Evolutionary conservation across 2,797 vertebrate genomes (phyloP).

Genomic region (Sebastes hubbsi): DNA sequence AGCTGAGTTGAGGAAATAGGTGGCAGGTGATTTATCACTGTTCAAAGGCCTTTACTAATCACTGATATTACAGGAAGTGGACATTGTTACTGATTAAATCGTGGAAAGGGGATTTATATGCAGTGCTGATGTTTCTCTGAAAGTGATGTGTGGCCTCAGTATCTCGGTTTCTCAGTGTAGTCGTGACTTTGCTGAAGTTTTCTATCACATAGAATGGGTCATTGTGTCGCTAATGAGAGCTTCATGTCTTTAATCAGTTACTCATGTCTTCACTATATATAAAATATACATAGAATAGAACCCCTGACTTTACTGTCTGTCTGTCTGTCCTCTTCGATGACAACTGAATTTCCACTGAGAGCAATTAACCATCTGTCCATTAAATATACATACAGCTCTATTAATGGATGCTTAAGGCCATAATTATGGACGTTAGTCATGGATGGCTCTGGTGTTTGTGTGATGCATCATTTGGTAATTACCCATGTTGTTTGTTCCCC

Average conservation of each 20-base stretch:
- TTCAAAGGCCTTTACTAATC: slow-evolving; percentile 5
- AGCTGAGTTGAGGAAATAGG: neutral
- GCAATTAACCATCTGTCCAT: slow-evolving; percentile 62
- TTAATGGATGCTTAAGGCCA: slow-evolving; percentile 54
- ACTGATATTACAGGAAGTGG: slow-evolving; percentile 4
- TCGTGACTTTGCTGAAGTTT: neutral
- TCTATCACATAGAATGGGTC: slow-evolving; percentile 11
- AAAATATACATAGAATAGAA: neutral
- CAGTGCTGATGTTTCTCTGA: slow-evolving; percentile 4
- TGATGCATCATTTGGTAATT: slow-evolving; percentile 67
- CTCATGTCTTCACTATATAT: slow-evolving; percentile 3
- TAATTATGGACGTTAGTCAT: slow-evolving; percentile 64
- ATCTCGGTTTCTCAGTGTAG: neutral
- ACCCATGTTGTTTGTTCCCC: slow-evolving; percentile 57
- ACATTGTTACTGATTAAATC: slow-evolving; percentile 15
- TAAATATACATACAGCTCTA: slow-evolving; percentile 62
- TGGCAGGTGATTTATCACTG: neutral
- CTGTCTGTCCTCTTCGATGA: slow-evolving; percentile 16
- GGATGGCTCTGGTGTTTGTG: slow-evolving; percentile 43
- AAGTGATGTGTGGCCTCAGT: neutral
- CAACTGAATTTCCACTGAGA: slow-evolving; percentile 54
- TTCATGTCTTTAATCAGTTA: neutral
- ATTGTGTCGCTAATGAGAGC: slow-evolving; percentile 16
- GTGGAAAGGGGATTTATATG: neutral
- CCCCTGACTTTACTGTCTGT: neutral